Evolutionary conservation across 1,140 invertebrate species (phyloP), one percentile per base, ranked within the genome.

Genomic region (Amphibalanus amphitrite): DNA sequence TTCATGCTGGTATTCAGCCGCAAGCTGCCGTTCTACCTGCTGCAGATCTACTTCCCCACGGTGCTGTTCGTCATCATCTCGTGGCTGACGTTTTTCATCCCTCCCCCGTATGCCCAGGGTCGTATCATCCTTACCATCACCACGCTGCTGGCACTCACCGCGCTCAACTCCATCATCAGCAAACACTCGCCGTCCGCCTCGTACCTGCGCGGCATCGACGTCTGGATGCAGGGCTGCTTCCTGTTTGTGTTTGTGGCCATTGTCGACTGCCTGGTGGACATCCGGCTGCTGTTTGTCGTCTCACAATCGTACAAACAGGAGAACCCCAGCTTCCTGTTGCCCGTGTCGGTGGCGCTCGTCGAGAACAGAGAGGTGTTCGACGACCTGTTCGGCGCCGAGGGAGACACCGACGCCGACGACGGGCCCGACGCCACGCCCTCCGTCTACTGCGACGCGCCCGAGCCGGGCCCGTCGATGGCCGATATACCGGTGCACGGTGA

Each of bases 161-260:
- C 47, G 47, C 47, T 59, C 47, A 20, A 20, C 47, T 20, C 10
- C 6, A 6, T 59, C 13, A 23, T 59, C 47, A 23, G 20, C 13
- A 71, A 28, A 8, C 30, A 67, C 29, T 30, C 75, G 8, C 75
- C 75, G 23, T 71, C 75, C 28, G 84, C 84, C 0, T 78, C 85
- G 25, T 85, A 86, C 75, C 78, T 87, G 33, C 88, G 89, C 77
- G 86, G 86, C 74, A 85, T 89, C 29, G 88, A 89, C 77, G 84
- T 88, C 29, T 89, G 88, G 88, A 83, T 88, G 77, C 84, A 87
- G 74, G 85, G 83, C 8, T 89, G 88, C 78, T 86, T 87, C 8
- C 79, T 87, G 47, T 89, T 90, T 79, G 87, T 89, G 26, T 89
- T 89, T 77, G 80, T 86, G 10, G 85, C 87, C 0, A 79, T 90